Percentiles rank a stretch among this genome's conserved stretches.
phyloP scores from a whole-genome alignment of 2,113 vertebrate species.

The Scytalopus superciliaris region DNA sequence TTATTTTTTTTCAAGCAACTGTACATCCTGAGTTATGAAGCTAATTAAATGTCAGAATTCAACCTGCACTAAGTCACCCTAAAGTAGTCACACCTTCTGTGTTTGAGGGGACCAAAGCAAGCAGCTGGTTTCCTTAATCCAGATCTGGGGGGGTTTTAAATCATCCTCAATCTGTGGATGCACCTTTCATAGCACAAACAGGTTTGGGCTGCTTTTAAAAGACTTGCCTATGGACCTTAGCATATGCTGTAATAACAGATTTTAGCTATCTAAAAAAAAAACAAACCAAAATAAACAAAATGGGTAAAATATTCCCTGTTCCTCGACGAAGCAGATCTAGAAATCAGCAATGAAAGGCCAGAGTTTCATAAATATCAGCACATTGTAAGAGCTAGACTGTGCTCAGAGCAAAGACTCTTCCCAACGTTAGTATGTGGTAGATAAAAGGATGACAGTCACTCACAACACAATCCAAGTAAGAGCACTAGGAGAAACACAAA shows the following conservation, averaged over 20 bases:
- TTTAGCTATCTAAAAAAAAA: conserved; percentile 15
- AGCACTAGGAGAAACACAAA: conserved; percentile 67
- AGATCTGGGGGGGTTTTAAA: background rate
- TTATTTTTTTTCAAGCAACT: background rate
- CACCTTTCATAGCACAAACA: background rate
- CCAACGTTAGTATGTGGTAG: conserved; percentile 19
- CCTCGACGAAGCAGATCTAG: conserved; percentile 98
- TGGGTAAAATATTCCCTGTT: conserved; percentile 54
- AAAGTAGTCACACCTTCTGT: background rate
- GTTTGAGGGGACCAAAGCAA: background rate
- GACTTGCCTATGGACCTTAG: background rate
- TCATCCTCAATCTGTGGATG: background rate
- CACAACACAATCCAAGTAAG: conserved; percentile 61
- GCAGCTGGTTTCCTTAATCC: background rate
- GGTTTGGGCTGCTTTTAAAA: background rate
- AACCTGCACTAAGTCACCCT: background rate
- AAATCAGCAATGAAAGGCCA: conserved; percentile 96
- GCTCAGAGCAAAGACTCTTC: conserved; percentile 42
- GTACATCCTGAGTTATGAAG: background rate
- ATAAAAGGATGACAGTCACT: conserved; percentile 33
- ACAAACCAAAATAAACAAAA: conserved; percentile 42
- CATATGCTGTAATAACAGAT: background rate
- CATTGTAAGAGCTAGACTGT: conserved; percentile 80
- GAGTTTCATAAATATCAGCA: conserved; percentile 70
- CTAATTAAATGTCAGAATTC: background rate